These are phyloP conservation scores for Coenonympha arcania DNA, from an alignment of 2,888 invertebrate species.

Conservation along the genomic window DNA sequence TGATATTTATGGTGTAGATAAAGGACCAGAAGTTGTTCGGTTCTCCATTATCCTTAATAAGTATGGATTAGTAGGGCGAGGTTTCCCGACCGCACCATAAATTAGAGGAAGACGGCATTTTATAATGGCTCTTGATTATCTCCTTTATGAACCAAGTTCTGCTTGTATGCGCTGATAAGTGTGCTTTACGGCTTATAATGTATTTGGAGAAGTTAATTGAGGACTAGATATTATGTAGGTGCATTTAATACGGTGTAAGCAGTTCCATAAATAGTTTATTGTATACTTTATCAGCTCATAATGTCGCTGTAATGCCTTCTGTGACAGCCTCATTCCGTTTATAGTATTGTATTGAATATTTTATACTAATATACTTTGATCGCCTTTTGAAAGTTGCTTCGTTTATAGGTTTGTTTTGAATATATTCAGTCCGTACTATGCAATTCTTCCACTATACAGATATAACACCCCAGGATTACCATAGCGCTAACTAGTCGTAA, in stretches of 20 bases:
- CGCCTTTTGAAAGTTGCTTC: not conserved
- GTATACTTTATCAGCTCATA: slow-evolving; percentile 27
- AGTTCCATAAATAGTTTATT: slow-evolving; percentile 34
- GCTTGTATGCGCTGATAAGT: slow-evolving; percentile 58
- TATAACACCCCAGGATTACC: no score
- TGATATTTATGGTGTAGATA: slow-evolving; percentile 63
- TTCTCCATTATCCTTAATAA: slow-evolving; percentile 72
- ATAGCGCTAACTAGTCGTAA: no score
- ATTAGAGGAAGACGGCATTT: slow-evolving; percentile 57
- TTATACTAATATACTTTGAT: not conserved
- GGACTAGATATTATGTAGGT: slow-evolving; percentile 30
- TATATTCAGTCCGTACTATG: not conserved
- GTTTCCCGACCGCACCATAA: slow-evolving; percentile 55
- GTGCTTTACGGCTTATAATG: slow-evolving; percentile 58
- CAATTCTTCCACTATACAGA: no score
- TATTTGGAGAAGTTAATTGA: slow-evolving; percentile 55
- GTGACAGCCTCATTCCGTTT: slow-evolving; percentile 9
- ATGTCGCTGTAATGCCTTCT: slow-evolving; percentile 17
- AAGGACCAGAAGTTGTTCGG: slow-evolving; percentile 66
- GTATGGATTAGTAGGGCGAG: slow-evolving; percentile 68
- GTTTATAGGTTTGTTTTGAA: not conserved
- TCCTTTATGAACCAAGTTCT: slow-evolving; percentile 49
- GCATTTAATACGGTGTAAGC: slow-evolving; percentile 27
- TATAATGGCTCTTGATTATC: slow-evolving; percentile 62
- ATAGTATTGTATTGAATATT: not conserved